Conservation (phyloP, 2,888 invertebrate species). For the Balanococcus diminutus region DNA sequence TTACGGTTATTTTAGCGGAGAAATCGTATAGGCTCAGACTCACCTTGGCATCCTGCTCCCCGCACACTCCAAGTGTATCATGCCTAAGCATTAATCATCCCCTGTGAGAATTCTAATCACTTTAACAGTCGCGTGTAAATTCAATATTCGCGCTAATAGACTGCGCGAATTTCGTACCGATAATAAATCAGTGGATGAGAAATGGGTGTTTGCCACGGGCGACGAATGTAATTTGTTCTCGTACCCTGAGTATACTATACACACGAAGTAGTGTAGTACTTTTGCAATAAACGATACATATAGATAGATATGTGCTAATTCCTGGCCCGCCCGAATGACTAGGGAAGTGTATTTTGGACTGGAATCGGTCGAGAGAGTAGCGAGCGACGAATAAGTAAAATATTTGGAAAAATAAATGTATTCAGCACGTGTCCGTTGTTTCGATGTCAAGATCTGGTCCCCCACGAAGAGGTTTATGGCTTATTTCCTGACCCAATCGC, state of each 20-base stretch:
- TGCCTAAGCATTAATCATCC: neutral
- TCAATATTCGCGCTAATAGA: slow-evolving; percentile 15
- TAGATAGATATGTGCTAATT: neutral
- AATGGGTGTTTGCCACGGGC: neutral
- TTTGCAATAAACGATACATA: neutral
- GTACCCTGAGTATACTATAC: neutral
- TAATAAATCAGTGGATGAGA: slow-evolving; percentile 13
- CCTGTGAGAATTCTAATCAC: neutral
- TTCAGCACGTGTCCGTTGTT: slow-evolving; percentile 54
- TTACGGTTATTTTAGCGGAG: neutral
- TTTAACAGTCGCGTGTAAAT: neutral
- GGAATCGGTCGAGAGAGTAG: neutral
- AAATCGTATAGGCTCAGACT: slow-evolving; percentile 57
- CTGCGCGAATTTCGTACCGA: neutral
- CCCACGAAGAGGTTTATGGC: slow-evolving; percentile 52
- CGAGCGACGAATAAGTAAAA: neutral
- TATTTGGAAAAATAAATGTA: slow-evolving; percentile 46
- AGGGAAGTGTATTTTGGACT: neutral
- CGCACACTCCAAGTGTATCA: neutral
- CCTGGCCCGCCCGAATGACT: neutral
- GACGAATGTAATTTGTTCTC: slow-evolving; percentile 21
- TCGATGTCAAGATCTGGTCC: slow-evolving; percentile 33
- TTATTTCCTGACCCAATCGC: slow-evolving; percentile 50
- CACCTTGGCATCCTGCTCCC: too few species aligned
- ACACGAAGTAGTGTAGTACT: too few species aligned